Base-by-base conservation (phyloP, 1,140 invertebrate genomes). In the Macrocentrus cingulum region DNA sequence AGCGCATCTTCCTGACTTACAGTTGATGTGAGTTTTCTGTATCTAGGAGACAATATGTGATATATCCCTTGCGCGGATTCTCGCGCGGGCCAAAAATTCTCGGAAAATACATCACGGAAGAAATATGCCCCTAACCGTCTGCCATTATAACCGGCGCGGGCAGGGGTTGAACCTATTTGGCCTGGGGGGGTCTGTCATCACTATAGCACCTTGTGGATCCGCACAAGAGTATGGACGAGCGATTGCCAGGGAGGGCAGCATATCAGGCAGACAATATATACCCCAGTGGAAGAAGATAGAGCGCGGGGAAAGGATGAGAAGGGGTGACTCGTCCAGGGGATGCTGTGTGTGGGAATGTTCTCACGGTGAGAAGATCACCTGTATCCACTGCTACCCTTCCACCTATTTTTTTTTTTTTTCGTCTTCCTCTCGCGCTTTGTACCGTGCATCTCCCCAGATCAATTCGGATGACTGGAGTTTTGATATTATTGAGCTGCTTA, bases 281-380 rank as follows among this genome's bases (percentile, higher is more conserved):
- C 53, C 54, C 29, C 56, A 45, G 45, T 59, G 44, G 42, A 58
- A 52, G 60, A 42, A 64, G 61, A 59, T 49, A 42, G 62, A 61
- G 56, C 50, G 53, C 2, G 49, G 13, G 7, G 37, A 51, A 63
- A 64, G 61, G 59, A 57, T 66, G 44, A 41, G 64, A 74, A 72
- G 55, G 70, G 70, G 68, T 71, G 68, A 69, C 60, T 64, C 56
- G 61, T 56, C 56, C 55, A 59, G 60, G 68, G 65, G 69, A 74
- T 75, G 74, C 73, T 76, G 74, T 29, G n/a, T n/a, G 25, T 75
- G 74, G 71, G 70, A 76, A 76, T 69, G 61, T 76, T 75, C 74
- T 75, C 74, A 76, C 73, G 73, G 70, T 59, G 50, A 44, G 56
- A 57, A 65, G 71, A 76, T 76, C 73, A 76, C 74, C 73, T 76